Base-by-base conservation (phyloP, 1,140 invertebrate species). In the Pseudoatta argentina region DNA sequence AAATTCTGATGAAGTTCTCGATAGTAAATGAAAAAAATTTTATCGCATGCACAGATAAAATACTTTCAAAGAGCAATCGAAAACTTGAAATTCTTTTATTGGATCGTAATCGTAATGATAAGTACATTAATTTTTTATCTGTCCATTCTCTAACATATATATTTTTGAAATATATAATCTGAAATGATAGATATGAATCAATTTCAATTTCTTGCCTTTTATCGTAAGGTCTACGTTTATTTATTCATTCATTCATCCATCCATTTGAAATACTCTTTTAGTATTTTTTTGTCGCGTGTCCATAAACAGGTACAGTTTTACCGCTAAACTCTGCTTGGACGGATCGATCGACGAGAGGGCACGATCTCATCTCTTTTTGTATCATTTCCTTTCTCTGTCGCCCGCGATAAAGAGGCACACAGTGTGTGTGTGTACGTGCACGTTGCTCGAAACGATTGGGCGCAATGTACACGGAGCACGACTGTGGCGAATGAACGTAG, bases 401-500 rank as follows among this genome's bases (percentile, higher is more conserved):
- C 24, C 12, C 14, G 39, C 79, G 71, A 83, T 83, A 83, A 73
- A 83, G 69, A 61, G 69, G 24, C 67, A 6, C 5, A 34, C 30
- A 44, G 53, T 10, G 18, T 6, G 21, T 6, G 21, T 27, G 39
- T 34, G 39, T 83, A 51, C 55, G 79, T 51, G 79, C 79, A 83
- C 48, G 39, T 85, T 78, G 72, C 44, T 27, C 30, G 82, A 66
- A 66, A 85, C 82, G 72, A 85, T 85, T 85, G 82, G 72, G 48
- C 63, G 5, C 82, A 85, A 85, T 85, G 82, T 78, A 85, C 82
- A 85, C 75, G 82, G 30, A 85, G 73, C 79, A 83, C 79, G 79
- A 78, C 73, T 79, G 79, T 69, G 59, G 39, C 66, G 75, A 87
- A 87, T 51, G 89, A 88, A 83, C 71, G 59, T 73, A 66, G 57